Evolutionary conservation across 2,797 vertebrate species (phyloP).

Genomic region (Myotis planiceps): DNA sequence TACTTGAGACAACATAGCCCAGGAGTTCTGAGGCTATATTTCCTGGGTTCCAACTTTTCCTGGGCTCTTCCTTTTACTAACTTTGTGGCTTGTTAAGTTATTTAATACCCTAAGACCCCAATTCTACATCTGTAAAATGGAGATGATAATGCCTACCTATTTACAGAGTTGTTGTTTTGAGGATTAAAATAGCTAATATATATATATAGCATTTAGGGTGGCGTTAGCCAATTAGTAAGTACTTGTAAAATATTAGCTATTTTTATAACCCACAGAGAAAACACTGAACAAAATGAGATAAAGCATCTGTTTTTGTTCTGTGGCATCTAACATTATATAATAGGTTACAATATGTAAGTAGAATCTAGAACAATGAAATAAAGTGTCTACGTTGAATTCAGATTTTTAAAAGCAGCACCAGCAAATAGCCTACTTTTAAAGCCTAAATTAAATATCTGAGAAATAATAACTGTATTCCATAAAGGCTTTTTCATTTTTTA

Average conservation of each 20-base stretch:
- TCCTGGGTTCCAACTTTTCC: neutral
- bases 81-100: neutral
- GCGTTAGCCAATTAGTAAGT: neutral
- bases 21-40: neutral
- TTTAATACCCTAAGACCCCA: neutral
- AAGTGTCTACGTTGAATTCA: neutral
- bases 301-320: neutral
- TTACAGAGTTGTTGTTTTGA: neutral
- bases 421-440: slow-evolving; percentile 20
- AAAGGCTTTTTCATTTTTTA: slow-evolving; percentile 38
- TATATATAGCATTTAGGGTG: neutral
- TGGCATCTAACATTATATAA: neutral
- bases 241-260: neutral
- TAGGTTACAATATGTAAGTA: neutral
- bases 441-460: slow-evolving; percentile 38
- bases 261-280: neutral
- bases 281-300: neutral
- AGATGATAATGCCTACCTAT: neutral
- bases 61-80: neutral
- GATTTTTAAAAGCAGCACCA: slow-evolving; percentile 6
- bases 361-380: slow-evolving; percentile 25
- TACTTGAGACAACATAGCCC: neutral
- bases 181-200: neutral
- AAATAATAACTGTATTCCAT: slow-evolving; percentile 7
- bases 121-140: neutral